phyloP scores from a whole-genome alignment of 1,140 invertebrate genomes.

The Trichonephila clavipes region DNA sequence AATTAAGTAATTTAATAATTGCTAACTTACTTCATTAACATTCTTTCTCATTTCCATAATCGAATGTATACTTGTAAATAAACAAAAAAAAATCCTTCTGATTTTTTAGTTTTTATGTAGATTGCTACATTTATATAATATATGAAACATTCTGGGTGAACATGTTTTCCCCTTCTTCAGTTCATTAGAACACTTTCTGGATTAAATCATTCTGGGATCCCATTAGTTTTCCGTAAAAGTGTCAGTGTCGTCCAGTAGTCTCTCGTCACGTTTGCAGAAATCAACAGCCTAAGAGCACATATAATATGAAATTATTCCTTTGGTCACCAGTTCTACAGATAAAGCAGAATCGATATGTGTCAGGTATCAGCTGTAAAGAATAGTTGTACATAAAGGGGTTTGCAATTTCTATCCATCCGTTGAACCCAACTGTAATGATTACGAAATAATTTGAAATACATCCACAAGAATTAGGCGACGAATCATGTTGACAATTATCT shows the following conservation, averaged over 20 bases:
- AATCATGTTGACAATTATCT: neutral
- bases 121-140: no score
- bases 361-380: neutral
- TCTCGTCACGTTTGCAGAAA: neutral
- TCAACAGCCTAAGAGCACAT: neutral
- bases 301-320: slow-evolving; percentile 20
- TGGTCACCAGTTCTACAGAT: neutral
- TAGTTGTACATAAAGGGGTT: neutral
- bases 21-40: no score
- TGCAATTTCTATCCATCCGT: neutral
- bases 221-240: neutral
- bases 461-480: neutral
- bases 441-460: slow-evolving; percentile 15
- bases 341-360: neutral
- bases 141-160: no score
- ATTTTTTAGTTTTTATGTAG: no score
- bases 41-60: no score
- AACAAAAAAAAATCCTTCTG: no score
- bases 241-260: neutral
- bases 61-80: no score
- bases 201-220: neutral
- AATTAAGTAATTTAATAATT: no score
- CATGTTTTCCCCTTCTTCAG: neutral
- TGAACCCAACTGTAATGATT: neutral
- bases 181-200: neutral